Base-by-base conservation (phyloP, 1,140 invertebrate genomes). In the Cydia strobilella region DNA sequence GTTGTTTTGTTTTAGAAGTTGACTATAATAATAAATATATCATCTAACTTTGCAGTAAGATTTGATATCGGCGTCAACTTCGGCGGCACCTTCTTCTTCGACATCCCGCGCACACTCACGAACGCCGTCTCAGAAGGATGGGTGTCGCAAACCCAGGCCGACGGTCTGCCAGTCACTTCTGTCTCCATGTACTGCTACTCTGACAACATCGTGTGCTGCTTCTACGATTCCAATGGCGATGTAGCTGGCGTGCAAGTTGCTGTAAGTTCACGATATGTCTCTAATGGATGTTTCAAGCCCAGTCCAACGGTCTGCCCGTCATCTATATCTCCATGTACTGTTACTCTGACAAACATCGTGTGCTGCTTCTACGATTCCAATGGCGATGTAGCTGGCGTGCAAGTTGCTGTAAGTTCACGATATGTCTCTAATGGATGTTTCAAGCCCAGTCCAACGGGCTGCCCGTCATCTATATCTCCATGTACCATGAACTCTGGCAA, bases 161-260 rank as follows among this genome's bases (percentile, higher is more conserved):
- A 18, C 3, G 63, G 35, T 25, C 59, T 51, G 4, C 39, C 62
- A 12, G 54, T 62, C 13, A 69, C 39, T 3, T 54, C 65, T 31
- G 54, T 59, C 18, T 20, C 54, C 20, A 59, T 59, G 54, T 59
- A 59, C 63, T 75, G 74, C 45, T 39, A 45, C 63, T 45, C 25
- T 13, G 23, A 59, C 10, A 59, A 59, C 7, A 59, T 59, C 7
- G 54, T 59, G 6, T 59, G 54, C 18, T 6, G 4, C 7, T 39
- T 80, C 9, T 80, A 79, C 31, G 79, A 80, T 42, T 15, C 5
- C 51, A 74, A 69, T n/a, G 79, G 77, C 9, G 42, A 72, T 25
- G 78, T 79, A 12, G 79, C 79, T 72, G 79, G 79, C 7, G 31
- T 80, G 69, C 74, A 75, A 51, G 63, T 77, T 48, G 77, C 75